phyloP scores from a whole-genome alignment of 2,888 invertebrate species.

The Limnephilus lunatus region DNA sequence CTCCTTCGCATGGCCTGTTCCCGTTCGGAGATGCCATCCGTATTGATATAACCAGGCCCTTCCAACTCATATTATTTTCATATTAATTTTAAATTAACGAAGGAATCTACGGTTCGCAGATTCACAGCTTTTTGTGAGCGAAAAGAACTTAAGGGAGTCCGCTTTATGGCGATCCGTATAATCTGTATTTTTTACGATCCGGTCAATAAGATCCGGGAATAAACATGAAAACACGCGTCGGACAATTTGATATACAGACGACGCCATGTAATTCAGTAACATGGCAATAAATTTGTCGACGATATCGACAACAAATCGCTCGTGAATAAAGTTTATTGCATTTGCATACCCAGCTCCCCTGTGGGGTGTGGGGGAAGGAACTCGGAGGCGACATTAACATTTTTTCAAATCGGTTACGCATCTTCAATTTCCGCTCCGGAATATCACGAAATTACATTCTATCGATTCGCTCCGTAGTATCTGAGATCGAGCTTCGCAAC shows the following conservation, averaged over 20 bases:
- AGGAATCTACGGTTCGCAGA: not conserved
- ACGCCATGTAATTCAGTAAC: slow-evolving; percentile 37
- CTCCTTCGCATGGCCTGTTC: not conserved
- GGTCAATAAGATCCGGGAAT: slow-evolving; percentile 30
- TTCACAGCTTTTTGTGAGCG: not conserved
- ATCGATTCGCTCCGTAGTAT: not conserved
- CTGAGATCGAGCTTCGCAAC: not conserved
- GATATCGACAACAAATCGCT: slow-evolving; percentile 46
- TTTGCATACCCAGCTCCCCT: slow-evolving; percentile 29
- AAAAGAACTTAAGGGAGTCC: slow-evolving; percentile 40
- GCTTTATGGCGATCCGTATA: slow-evolving; percentile 23
- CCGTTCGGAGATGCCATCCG: not conserved
- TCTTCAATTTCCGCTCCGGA: slow-evolving; percentile 39
- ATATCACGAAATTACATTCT: slow-evolving; percentile 24
- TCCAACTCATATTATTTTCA: not conserved
- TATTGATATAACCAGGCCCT: not conserved
- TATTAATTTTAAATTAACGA: not conserved
- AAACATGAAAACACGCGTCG: slow-evolving; percentile 39
- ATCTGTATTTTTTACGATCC: slow-evolving; percentile 39
- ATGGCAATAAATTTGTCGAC: slow-evolving; percentile 19
- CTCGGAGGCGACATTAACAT: slow-evolving; percentile 9
- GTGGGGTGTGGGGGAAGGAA: not conserved
- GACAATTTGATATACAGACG: slow-evolving; percentile 41
- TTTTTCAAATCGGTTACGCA: slow-evolving; percentile 46
- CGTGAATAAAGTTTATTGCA: slow-evolving; percentile 38